Conservation (phyloP, 1,140 invertebrate genomes). For the Melanaphis sacchari region DNA sequence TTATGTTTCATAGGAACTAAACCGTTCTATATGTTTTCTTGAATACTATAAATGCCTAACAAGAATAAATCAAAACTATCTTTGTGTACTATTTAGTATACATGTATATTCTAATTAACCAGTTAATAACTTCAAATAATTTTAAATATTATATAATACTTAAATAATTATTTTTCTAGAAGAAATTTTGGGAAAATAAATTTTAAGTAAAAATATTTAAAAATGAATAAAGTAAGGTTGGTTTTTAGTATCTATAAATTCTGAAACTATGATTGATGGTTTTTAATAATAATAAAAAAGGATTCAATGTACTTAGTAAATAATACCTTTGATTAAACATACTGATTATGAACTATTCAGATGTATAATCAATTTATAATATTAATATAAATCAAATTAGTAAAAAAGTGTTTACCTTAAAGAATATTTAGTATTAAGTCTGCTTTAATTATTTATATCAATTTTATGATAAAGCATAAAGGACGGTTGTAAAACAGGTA, state of each 20-base stretch:
- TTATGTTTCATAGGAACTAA: conserved; percentile 25
- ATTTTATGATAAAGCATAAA: conserved; percentile 42
- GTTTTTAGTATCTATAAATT: background rate
- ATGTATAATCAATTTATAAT: background rate
- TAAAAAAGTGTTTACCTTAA: background rate
- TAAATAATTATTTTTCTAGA: background rate
- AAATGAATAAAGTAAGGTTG: background rate
- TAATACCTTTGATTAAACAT: background rate
- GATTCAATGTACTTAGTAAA: background rate
- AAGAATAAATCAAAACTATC: background rate
- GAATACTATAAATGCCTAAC: background rate
- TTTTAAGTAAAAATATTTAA: background rate
- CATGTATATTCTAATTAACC: background rate
- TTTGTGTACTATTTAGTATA: background rate
- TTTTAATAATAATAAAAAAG: background rate
- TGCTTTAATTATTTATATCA: background rate
- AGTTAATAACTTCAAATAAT: background rate
- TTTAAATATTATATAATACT: background rate
- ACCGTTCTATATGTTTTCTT: conserved; percentile 51
- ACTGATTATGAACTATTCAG: background rate
- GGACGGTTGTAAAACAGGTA: conserved; percentile 40
- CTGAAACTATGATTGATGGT: background rate
- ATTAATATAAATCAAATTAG: background rate
- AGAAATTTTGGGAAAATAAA: background rate
- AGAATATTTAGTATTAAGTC: background rate